phyloP scores from a whole-genome alignment of 2,113 vertebrate species.

The Rhea pennata region DNA sequence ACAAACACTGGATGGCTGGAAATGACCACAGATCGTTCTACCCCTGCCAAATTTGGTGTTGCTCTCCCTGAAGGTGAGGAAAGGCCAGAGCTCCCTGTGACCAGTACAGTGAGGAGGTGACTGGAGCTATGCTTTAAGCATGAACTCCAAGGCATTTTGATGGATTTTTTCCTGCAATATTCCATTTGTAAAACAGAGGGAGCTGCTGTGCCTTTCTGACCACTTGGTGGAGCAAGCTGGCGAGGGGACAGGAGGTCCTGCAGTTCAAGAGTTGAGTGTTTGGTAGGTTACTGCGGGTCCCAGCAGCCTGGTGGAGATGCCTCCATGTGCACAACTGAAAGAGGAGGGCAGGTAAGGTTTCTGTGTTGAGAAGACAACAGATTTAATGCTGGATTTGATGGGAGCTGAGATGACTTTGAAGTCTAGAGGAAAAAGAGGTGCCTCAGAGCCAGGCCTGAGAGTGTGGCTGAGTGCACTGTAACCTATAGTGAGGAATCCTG shows the following conservation, averaged over 20 bases:
- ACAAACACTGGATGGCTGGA: neutral
- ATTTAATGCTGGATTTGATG: neutral
- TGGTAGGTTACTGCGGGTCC: neutral
- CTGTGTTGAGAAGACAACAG: neutral
- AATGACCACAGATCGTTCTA: neutral
- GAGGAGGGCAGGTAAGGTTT: neutral
- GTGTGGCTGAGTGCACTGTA: neutral
- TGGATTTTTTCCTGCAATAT: conserved; percentile 30
- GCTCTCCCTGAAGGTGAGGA: neutral
- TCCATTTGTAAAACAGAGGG: conserved; percentile 51
- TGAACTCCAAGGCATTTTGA: neutral
- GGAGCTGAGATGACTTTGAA: neutral
- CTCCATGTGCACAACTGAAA: neutral
- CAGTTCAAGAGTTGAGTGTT: neutral
- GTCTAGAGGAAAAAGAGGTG: neutral
- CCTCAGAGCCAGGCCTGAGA: neutral
- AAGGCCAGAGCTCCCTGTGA: neutral
- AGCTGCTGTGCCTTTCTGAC: conserved; percentile 52
- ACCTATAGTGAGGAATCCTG: neutral
- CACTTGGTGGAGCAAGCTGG: neutral
- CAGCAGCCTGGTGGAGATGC: neutral
- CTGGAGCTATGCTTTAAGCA: rapidly evolving
- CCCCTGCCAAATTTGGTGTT: rapidly evolving
- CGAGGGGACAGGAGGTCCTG: neutral
- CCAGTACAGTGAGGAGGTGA: neutral